These are phyloP conservation scores for Polymixis lichenea DNA, from an alignment of 2,888 invertebrate genomes.

Conservation along the genomic window DNA sequence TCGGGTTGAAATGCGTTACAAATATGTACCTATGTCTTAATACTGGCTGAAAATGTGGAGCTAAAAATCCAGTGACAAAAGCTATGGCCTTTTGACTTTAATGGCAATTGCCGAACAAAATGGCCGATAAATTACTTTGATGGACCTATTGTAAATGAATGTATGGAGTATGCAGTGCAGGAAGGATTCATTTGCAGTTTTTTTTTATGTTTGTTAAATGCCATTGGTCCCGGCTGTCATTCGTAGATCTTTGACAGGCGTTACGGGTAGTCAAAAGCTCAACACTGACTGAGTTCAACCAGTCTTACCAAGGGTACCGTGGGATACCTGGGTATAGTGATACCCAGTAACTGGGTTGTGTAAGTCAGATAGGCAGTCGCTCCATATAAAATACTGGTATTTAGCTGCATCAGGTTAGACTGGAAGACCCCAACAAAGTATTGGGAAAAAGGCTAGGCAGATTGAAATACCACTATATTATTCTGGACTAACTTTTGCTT, in stretches of 20 bases:
- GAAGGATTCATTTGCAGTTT: neutral
- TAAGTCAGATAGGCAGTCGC: too few species aligned
- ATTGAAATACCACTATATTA: neutral
- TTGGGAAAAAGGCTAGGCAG: too few species aligned
- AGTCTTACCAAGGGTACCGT: too few species aligned
- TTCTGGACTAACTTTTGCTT: neutral
- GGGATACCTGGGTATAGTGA: too few species aligned
- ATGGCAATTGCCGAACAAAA: constrained; percentile 21
- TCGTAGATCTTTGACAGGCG: neutral
- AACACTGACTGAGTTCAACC: too few species aligned
- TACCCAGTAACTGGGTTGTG: too few species aligned
- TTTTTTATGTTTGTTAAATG: neutral
- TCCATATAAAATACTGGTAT: too few species aligned
- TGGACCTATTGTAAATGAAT: constrained; percentile 39
- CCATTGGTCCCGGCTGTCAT: neutral
- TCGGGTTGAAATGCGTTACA: constrained; percentile 26
- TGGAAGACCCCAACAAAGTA: too few species aligned
- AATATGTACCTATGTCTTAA: constrained; percentile 29
- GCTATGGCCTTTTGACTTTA: constrained; percentile 23
- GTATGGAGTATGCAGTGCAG: constrained; percentile 3
- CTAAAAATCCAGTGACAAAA: constrained; percentile 43
- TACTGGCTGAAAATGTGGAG: constrained; percentile 22
- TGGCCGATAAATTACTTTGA: constrained; percentile 48
- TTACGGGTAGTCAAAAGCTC: too few species aligned
- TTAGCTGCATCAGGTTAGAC: too few species aligned